phyloP scores from a whole-genome alignment of 2,797 vertebrate species.

The Silurus aristotelis region DNA sequence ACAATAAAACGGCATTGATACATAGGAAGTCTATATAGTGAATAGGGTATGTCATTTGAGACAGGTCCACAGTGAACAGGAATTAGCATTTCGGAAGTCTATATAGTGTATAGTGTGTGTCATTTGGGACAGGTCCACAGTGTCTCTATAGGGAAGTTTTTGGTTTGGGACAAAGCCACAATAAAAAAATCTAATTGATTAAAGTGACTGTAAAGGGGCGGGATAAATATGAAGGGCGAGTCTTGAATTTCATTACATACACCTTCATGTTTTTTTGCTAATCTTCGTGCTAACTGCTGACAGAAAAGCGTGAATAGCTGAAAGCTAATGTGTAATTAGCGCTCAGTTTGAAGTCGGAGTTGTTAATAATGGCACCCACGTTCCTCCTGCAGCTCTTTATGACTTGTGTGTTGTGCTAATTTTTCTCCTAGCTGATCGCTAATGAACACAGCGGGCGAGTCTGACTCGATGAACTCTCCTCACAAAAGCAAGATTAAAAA shows the following conservation, averaged over 20 bases:
- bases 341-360: background rate
- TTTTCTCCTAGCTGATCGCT: constrained; percentile 9
- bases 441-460: background rate
- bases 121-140: background rate
- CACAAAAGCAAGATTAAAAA: background rate
- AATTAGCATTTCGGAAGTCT: background rate
- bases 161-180: background rate
- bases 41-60: background rate
- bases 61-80: background rate
- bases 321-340: background rate
- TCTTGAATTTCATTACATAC: background rate
- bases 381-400: background rate
- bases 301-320: background rate
- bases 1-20: background rate
- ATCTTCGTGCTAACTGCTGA: background rate
- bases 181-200: background rate
- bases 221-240: background rate
- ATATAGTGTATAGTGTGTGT: background rate
- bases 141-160: background rate
- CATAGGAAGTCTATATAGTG: background rate
- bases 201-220: background rate
- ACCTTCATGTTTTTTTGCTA: background rate
- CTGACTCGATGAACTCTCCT: background rate
- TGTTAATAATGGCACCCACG: background rate
- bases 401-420: background rate